These are phyloP conservation scores for Pyrrhia umbra DNA, from an alignment of 2,888 invertebrate species.

Conservation along the genomic window DNA sequence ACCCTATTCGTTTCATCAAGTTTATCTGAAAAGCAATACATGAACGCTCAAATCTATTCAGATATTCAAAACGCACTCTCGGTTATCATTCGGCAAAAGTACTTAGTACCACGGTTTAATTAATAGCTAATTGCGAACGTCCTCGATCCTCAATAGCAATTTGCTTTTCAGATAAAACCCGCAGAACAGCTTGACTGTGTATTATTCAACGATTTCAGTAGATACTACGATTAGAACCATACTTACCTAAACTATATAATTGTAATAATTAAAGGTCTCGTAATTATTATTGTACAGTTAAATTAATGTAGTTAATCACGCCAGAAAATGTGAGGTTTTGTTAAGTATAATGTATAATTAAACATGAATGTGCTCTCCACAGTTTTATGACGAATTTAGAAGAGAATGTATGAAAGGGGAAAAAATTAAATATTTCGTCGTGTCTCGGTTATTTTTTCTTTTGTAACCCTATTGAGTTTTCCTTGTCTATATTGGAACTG, in stretches of 20 bases:
- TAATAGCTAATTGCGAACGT: constrained; percentile 38
- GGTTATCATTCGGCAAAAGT: constrained; percentile 68
- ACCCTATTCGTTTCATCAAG: constrained; percentile 58
- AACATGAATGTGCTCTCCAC: constrained; percentile 89
- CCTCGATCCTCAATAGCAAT: constrained; percentile 45
- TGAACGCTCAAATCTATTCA: constrained; percentile 47
- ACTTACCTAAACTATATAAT: constrained; percentile 83
- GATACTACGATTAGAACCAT: constrained; percentile 81
- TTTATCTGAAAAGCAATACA: constrained; percentile 73
- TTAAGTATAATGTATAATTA: constrained; percentile 89
- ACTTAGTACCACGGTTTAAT: constrained; percentile 68
- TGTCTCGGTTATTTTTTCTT: constrained; percentile 85
- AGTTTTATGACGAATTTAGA: constrained; percentile 90
- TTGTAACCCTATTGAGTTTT: constrained; percentile 64
- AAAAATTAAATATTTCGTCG: constrained; percentile 90
- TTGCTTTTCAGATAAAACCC: constrained; percentile 74
- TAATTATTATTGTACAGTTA: constrained; percentile 90
- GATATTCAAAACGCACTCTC: constrained; percentile 33
- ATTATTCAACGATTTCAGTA: constrained; percentile 80
- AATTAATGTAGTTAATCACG: constrained; percentile 89
- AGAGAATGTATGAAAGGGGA: constrained; percentile 89
- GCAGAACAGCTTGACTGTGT: constrained; percentile 64
- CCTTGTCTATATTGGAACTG: constrained; percentile 33
- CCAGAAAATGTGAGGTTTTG: constrained; percentile 88
- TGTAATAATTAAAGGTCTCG: constrained; percentile 88